Conservation (phyloP, 2,797 vertebrate genomes). For the Leucoraja ocellata region DNA sequence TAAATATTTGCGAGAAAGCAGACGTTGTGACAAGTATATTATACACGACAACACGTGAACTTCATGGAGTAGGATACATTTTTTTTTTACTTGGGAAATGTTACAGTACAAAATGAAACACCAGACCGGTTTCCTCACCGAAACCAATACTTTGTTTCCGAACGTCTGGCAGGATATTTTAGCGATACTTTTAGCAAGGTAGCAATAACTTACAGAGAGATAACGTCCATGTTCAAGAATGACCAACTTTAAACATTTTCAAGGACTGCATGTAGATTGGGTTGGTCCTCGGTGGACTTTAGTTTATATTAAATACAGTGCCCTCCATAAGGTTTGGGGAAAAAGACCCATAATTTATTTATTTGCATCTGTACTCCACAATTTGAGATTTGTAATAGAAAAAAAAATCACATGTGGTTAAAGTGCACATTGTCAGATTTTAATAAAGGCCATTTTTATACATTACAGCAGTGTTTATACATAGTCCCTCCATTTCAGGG, state of each 20-base stretch:
- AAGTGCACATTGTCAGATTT: no score
- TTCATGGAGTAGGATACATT: not conserved
- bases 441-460: no score
- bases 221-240: not conserved
- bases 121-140: not conserved
- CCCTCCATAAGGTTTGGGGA: no score
- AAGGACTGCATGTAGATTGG: not conserved
- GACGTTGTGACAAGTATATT: not conserved
- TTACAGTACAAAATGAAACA: slow-evolving; percentile 17
- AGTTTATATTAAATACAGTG: slow-evolving; percentile 14
- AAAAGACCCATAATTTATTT: no score
- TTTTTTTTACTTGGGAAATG: not conserved
- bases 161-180: not conserved
- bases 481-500: no score
- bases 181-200: not conserved
- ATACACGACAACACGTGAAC: not conserved
- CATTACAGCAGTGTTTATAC: no score
- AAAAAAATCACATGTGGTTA: no score
- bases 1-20: slow-evolving; percentile 11
- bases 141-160: not conserved
- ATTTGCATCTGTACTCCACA: no score
- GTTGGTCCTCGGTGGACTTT: slow-evolving; percentile 12
- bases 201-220: not conserved
- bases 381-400: no score
- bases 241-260: slow-evolving; percentile 2